Conservation (phyloP, 2,797 vertebrate species). For the Hypotaenidia philippensis region DNA sequence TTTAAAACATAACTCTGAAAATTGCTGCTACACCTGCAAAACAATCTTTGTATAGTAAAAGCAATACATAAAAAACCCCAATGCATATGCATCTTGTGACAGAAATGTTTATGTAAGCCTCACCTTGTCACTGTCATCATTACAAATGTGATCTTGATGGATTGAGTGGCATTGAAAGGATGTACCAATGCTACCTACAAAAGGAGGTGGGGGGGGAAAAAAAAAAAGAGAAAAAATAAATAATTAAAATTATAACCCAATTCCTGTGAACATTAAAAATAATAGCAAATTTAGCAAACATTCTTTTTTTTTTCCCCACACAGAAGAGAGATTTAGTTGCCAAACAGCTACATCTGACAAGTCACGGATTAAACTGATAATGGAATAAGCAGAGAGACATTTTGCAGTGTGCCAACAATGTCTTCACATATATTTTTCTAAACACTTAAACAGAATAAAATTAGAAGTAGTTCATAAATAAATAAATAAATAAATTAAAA, state of each 20-base stretch:
- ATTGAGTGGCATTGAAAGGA: constrained; percentile 89
- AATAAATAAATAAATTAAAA: not conserved
- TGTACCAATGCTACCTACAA: constrained; percentile 90
- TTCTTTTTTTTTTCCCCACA: not conserved
- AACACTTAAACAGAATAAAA: not conserved
- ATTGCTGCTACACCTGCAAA: not conserved
- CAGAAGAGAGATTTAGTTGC: not conserved
- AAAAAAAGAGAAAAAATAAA: not conserved
- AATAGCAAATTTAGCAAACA: not conserved
- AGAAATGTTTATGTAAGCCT: constrained; percentile 65
- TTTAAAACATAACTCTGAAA: not conserved
- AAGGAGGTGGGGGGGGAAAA: constrained; percentile 5
- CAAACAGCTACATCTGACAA: not conserved
- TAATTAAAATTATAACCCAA: constrained; percentile 11
- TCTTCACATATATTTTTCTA: not conserved
- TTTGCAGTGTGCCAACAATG: not conserved
- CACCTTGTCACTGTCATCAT: constrained; percentile 96
- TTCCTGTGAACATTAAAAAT: not conserved
- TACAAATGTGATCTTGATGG: constrained; percentile 91
- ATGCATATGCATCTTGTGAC: constrained; percentile 21
- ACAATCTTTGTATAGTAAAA: not conserved
- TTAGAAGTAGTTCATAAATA: not conserved
- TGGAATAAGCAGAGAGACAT: not conserved
- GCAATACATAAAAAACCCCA: not conserved
- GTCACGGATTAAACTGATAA: not conserved